Evolutionary conservation across 2,113 vertebrate species (phyloP).

Genomic region (Indri indri): DNA sequence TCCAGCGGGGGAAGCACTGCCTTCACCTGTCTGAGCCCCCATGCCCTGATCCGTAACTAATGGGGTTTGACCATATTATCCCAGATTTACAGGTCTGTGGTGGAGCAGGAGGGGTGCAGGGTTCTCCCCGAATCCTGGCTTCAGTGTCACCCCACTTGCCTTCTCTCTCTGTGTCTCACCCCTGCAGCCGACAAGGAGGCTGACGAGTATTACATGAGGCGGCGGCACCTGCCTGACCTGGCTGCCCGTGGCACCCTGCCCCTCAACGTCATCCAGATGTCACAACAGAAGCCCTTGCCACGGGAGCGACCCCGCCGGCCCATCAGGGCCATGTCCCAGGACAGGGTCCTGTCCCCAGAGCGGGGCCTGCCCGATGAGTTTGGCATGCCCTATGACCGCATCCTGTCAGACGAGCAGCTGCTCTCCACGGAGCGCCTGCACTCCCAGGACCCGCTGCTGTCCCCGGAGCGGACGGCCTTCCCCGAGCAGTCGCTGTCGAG

Average conservation of each 20-base stretch:
- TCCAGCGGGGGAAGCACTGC: neutral
- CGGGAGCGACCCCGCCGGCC: constrained; percentile 93
- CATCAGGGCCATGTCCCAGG: constrained; percentile 98
- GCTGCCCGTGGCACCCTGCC: constrained; percentile 96
- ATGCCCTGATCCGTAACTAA: neutral
- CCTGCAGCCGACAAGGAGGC: constrained; percentile 95
- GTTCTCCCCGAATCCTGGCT: neutral
- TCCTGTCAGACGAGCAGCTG: constrained; percentile 95
- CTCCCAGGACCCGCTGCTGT: constrained; percentile 97
- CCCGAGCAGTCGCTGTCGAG: constrained; percentile 94
- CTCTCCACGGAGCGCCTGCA: constrained; percentile 95
- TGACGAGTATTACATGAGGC: constrained; percentile 96
- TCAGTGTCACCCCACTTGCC: neutral
- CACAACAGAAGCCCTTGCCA: constrained; percentile 90
- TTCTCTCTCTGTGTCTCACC: neutral
- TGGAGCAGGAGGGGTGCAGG: neutral
- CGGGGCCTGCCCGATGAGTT: constrained; percentile 90
- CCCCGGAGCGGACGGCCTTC: constrained; percentile 93
- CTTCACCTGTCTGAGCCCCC: neutral
- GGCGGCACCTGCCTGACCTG: constrained; percentile 95
- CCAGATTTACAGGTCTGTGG: neutral
- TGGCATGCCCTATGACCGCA: constrained; percentile 91
- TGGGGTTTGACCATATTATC: neutral
- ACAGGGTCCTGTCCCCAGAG: constrained; percentile 93
- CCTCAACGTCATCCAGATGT: constrained; percentile 96